These are phyloP conservation scores for Chascanopsetta lugubris DNA, from an alignment of 2,113 vertebrate species.

Conservation along the genomic window DNA sequence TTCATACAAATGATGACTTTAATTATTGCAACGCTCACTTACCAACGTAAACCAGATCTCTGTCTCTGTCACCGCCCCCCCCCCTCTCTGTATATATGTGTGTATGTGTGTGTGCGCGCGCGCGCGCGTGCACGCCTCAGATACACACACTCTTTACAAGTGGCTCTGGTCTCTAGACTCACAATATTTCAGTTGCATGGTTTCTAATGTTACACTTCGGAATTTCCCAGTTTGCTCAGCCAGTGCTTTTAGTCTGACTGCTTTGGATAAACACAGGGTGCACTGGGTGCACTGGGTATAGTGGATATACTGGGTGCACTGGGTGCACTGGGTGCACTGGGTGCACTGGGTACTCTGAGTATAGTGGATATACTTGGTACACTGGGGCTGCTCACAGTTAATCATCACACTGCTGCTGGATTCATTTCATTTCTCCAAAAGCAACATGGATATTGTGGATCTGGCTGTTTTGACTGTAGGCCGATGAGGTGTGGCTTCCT, in stretches of 20 bases:
- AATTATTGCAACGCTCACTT: not conserved
- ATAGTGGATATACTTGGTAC: conserved; percentile 11
- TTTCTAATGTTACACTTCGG: not conserved
- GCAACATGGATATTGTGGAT: not conserved
- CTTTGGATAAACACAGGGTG: conserved; percentile 13
- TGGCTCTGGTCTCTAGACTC: not conserved
- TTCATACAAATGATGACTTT: not conserved
- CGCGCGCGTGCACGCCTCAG: not conserved
- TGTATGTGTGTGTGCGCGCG: not conserved
- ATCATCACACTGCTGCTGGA: conserved; percentile 3
- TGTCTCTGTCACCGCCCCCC: not conserved
- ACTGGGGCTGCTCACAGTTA: too few species aligned
- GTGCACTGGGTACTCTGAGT: too few species aligned
- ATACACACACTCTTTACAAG: not conserved
- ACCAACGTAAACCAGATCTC: not conserved
- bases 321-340: too few species aligned
- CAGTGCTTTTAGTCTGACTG: not conserved
- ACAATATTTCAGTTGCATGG: not conserved
- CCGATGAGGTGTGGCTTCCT: conserved; percentile 50
- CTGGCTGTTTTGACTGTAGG: conserved; percentile 12
- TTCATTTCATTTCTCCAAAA: not conserved
- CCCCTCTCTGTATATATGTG: not conserved
- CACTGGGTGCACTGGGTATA: too few species aligned
- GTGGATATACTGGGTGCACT: too few species aligned
- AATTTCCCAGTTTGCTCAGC: not conserved